Evolutionary conservation across 2,797 vertebrate genomes (phyloP).

Genomic region (Valencia hispanica): DNA sequence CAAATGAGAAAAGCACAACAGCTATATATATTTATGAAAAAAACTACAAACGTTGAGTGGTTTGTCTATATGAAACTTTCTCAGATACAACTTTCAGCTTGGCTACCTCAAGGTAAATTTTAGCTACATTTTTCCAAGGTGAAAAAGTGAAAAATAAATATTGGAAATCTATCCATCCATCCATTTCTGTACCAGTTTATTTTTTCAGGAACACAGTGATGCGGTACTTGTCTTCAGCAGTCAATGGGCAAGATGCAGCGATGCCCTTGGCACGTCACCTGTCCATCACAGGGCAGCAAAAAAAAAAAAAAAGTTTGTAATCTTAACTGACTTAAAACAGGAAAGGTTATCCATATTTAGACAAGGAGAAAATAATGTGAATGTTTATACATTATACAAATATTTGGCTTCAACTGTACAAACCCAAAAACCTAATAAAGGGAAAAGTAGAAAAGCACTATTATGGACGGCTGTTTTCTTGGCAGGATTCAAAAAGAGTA

Average conservation of each 20-base stretch:
- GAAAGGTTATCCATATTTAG: too few relatives aligned
- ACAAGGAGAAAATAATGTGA: too few relatives aligned
- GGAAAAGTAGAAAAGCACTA: conserved; percentile 1
- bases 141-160: conserved; percentile 12
- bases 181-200: not conserved
- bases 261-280: too few relatives aligned
- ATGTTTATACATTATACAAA: too few relatives aligned
- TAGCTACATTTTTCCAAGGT: conserved; percentile 44
- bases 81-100: conserved; percentile 41
- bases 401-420: too few relatives aligned
- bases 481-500: conserved; percentile 4
- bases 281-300: too few relatives aligned
- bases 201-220: not conserved
- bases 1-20: conserved; percentile 14
- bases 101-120: conserved; percentile 32
- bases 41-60: conserved; percentile 21
- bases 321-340: too few relatives aligned
- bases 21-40: not conserved
- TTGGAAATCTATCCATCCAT: not conserved
- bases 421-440: not conserved
- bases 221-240: not conserved
- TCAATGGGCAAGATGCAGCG: too few relatives aligned
- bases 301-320: too few relatives aligned
- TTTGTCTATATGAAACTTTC: conserved; percentile 38
- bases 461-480: conserved; percentile 8